These are phyloP conservation scores for Eudyptes chrysolophus DNA, from an alignment of 2,113 vertebrate genomes.

Conservation along the genomic window DNA sequence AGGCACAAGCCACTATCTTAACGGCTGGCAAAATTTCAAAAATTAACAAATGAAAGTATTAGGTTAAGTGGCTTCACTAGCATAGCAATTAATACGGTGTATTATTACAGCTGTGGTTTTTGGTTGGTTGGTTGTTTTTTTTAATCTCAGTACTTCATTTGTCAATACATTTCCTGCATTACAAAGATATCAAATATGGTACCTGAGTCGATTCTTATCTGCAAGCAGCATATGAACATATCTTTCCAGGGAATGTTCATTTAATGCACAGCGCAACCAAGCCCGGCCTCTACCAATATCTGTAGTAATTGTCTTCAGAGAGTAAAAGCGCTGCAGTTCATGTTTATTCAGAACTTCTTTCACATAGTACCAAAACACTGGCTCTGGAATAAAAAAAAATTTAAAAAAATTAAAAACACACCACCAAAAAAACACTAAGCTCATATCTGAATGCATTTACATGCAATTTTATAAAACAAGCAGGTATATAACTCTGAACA, in stretches of 20 bases:
- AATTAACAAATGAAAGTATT: not conserved
- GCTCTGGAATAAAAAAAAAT: constrained; percentile 71
- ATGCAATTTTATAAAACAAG: not conserved
- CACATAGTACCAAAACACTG: constrained; percentile 95
- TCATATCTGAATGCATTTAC: not conserved
- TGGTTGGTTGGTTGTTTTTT: not conserved
- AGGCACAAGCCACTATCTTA: not conserved
- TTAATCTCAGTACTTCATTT: not conserved
- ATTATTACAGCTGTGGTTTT: not conserved
- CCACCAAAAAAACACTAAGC: not conserved
- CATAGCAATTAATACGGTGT: not conserved
- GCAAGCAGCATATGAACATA: constrained; percentile 91
- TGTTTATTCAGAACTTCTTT: constrained; percentile 95
- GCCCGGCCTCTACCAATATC: constrained; percentile 91
- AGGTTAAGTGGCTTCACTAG: not conserved
- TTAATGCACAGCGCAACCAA: constrained; percentile 95
- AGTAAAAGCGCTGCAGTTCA: constrained; percentile 92
- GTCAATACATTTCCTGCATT: not conserved
- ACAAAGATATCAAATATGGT: not conserved
- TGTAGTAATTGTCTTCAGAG: constrained; percentile 84
- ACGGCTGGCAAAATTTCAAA: not conserved
- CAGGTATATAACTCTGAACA: not conserved
- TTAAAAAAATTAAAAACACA: not conserved
- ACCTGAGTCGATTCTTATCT: constrained; percentile 88
- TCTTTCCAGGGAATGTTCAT: constrained; percentile 95